Conservation (phyloP, 2,113 vertebrate genomes). For the Labeo rohita region DNA sequence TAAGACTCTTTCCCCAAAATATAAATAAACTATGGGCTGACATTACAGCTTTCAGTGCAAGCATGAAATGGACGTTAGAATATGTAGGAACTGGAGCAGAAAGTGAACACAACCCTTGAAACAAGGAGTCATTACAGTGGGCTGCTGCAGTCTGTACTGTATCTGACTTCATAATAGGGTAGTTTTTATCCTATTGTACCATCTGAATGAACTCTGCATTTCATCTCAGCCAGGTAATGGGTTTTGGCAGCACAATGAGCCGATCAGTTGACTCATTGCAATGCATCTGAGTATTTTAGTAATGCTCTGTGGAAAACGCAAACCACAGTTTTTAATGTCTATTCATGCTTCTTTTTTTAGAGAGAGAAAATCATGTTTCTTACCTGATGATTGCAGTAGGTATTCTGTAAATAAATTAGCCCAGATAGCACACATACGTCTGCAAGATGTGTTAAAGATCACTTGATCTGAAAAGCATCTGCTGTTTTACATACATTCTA, state of each 20-base stretch:
- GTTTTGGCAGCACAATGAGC: constrained; percentile 5
- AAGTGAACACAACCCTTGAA: constrained; percentile 41
- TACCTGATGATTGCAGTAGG: background rate
- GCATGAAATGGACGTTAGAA: constrained; percentile 27
- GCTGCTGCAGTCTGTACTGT: constrained; percentile 34
- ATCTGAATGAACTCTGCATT: constrained; percentile 49
- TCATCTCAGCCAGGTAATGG: constrained; percentile 20
- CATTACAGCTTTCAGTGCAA: constrained; percentile 16
- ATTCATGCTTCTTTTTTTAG: background rate
- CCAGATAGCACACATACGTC: too few relatives aligned
- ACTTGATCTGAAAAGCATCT: too few relatives aligned
- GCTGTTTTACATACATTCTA: too few relatives aligned
- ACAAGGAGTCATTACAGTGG: background rate
- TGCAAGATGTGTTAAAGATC: too few relatives aligned
- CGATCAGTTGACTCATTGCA: constrained; percentile 14
- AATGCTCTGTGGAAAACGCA: background rate
- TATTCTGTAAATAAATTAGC: background rate
- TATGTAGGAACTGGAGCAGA: constrained; percentile 67
- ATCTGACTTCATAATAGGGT: constrained; percentile 42
- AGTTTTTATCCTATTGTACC: background rate
- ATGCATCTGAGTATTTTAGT: background rate
- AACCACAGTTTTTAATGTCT: background rate
- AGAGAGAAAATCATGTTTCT: background rate
- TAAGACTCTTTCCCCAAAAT: background rate
- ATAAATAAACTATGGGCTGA: constrained; percentile 16